A percentile compares a stretch with the other conserved stretches of the same genome.
Conservation (phyloP, 2,888 invertebrate genomes). For the Heterodera filipjevi region DNA sequence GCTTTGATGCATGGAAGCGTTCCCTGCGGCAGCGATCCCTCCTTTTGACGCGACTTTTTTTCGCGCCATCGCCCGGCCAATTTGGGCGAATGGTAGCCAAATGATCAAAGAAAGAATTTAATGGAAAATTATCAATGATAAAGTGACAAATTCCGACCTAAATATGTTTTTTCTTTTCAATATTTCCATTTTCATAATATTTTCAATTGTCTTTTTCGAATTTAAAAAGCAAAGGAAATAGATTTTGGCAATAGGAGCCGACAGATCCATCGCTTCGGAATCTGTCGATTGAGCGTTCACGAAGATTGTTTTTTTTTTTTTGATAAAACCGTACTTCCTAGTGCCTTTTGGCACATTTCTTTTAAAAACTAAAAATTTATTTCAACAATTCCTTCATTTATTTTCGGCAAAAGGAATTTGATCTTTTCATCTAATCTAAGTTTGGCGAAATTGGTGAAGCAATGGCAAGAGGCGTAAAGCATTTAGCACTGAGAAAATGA, state of each 20-base stretch:
- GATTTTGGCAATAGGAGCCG: too few relatives aligned
- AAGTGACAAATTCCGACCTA: not conserved
- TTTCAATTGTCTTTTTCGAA: too few relatives aligned
- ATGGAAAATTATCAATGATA: not conserved
- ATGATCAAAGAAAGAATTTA: not conserved
- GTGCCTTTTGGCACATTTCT: too few relatives aligned
- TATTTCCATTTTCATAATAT: too few relatives aligned
- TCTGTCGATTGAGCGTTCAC: too few relatives aligned
- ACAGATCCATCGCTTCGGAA: too few relatives aligned
- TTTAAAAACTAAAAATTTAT: too few relatives aligned
- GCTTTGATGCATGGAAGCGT: not conserved
- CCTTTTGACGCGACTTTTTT: not conserved
- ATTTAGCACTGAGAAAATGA: not conserved
- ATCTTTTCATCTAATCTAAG: constrained; percentile 1
- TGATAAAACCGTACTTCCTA: too few relatives aligned
- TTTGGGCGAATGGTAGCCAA: not conserved
- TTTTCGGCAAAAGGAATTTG: not conserved
- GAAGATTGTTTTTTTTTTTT: too few relatives aligned
- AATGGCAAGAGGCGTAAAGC: not conserved
- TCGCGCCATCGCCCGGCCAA: not conserved
- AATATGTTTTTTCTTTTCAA: too few relatives aligned
- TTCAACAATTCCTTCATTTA: not conserved
- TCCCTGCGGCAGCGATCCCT: constrained; percentile 6
- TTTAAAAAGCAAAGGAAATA: too few relatives aligned
- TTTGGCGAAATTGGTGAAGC: not conserved